A percentile compares a stretch with the other conserved stretches of the same genome.
Conservation (phyloP, 2,888 invertebrate species). For the Athrips mouffetella region DNA sequence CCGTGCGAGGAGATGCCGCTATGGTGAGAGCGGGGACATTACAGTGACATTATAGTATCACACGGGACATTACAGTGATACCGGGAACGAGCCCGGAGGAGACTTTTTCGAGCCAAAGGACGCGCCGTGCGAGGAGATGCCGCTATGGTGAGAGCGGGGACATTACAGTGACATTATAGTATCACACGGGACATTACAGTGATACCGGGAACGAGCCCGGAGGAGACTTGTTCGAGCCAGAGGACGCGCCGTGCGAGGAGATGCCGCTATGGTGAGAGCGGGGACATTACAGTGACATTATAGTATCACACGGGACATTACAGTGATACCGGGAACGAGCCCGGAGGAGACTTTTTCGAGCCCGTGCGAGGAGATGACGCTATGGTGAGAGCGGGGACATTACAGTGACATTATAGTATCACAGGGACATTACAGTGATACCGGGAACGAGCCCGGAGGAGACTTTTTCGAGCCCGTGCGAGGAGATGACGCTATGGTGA, state of each 20-base stretch:
- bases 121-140: conserved; percentile 46
- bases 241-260: conserved; percentile 52
- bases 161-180: conserved; percentile 61
- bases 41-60: conserved; percentile 57
- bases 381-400: conserved; percentile 54
- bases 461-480: no score
- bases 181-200: conserved; percentile 42
- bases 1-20: conserved; percentile 49
- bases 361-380: conserved; percentile 46
- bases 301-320: no score
- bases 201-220: conserved; percentile 32
- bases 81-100: conserved; percentile 35
- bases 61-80: conserved; percentile 36
- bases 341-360: conserved; percentile 41
- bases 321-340: conserved; percentile 62
- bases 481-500: no score
- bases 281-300: conserved; percentile 50
- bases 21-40: conserved; percentile 55
- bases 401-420: no score
- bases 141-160: conserved; percentile 53
- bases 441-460: no score
- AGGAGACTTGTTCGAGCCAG: conserved; percentile 45
- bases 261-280: conserved; percentile 51
- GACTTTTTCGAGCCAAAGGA: conserved; percentile 51
- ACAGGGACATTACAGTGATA: no score